Percentiles rank a stretch among this genome's conserved stretches.
Conservation (phyloP, 2,113 vertebrate species). For the Lepus americanus region DNA sequence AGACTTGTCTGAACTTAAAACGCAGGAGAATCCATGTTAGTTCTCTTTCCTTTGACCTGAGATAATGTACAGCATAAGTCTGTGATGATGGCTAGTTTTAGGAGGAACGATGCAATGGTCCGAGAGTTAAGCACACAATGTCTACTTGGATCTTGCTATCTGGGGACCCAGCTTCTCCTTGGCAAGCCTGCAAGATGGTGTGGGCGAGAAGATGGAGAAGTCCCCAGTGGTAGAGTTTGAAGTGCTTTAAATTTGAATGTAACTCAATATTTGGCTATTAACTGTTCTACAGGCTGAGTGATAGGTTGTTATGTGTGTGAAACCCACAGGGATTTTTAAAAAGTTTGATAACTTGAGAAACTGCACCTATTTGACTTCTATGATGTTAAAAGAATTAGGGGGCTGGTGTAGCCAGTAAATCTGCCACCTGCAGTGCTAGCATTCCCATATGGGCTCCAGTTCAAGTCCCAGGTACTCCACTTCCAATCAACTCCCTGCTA, state of each 20-base stretch:
- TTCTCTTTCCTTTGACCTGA: neutral
- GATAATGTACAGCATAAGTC: neutral
- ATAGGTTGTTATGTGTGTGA: neutral
- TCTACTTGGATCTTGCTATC: neutral
- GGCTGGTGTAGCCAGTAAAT: too few relatives aligned
- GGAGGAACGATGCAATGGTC: neutral
- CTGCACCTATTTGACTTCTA: neutral
- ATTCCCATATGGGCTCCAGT: too few relatives aligned
- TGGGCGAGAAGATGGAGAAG: neutral
- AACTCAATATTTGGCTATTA: neutral
- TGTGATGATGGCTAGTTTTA: neutral
- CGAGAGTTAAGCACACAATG: neutral
- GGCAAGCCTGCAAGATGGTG: neutral
- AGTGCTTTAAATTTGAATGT: neutral
- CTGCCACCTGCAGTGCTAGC: too few relatives aligned
- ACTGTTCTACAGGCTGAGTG: neutral
- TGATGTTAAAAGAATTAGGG: neutral
- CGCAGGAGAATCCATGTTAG: neutral
- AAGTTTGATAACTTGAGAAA: neutral
- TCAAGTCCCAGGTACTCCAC: too few relatives aligned
- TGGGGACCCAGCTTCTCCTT: neutral
- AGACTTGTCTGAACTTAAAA: neutral
- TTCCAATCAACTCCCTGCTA: too few relatives aligned
- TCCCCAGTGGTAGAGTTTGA: neutral
- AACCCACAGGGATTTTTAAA: neutral